phyloP scores from a whole-genome alignment of 2,113 vertebrate genomes.

The Macaca nemestrina region DNA sequence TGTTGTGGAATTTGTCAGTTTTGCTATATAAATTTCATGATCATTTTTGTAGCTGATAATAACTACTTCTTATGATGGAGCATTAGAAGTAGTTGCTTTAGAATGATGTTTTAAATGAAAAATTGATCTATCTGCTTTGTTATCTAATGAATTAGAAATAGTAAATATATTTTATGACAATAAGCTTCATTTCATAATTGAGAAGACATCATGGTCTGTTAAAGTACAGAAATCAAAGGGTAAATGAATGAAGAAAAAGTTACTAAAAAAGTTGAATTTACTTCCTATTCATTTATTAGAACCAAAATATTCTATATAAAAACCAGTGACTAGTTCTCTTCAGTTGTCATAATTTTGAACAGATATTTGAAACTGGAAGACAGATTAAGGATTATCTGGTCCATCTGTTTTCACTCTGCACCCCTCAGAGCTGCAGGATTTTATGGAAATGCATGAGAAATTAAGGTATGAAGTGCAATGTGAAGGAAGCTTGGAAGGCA shows the following conservation, averaged over 20 bases:
- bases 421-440: neutral
- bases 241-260: neutral
- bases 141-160: neutral
- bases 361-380: neutral
- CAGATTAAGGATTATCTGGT: neutral
- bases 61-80: constrained; percentile 50
- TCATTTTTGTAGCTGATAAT: neutral
- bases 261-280: neutral
- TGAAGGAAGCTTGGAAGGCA: neutral
- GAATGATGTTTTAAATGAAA: constrained; percentile 6
- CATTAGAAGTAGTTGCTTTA: constrained; percentile 70
- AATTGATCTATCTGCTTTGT: neutral
- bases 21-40: neutral
- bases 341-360: neutral
- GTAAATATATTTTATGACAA: neutral
- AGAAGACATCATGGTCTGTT: neutral
- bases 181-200: constrained; percentile 56
- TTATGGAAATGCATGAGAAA: neutral
- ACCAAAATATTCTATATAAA: neutral
- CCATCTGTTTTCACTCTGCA: neutral
- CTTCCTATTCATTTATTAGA: constrained; percentile 37
- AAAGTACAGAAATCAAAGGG: neutral
- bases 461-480: neutral
- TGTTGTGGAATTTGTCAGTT: neutral
- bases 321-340: neutral